Percentiles rank a stretch among this genome's conserved stretches.
phyloP scores from a whole-genome alignment of 2,113 vertebrate species.

The Channa argus region DNA sequence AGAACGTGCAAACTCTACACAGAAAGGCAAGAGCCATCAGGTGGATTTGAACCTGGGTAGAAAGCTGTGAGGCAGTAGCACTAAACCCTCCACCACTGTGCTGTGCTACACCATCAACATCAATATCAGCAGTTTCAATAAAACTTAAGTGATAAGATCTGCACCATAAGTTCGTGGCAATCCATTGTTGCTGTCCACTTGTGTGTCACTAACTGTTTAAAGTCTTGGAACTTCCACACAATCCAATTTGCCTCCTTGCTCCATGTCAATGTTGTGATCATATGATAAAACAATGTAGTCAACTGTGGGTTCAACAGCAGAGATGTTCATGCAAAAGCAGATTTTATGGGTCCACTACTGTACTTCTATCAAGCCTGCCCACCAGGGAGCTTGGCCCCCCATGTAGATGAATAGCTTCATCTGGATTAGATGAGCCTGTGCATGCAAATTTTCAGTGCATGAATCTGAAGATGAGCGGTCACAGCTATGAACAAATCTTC shows the following conservation, averaged over 20 bases:
- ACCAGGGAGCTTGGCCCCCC: neutral
- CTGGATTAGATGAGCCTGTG: conserved; percentile 39
- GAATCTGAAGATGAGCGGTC: conserved; percentile 51
- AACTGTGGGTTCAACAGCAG: neutral
- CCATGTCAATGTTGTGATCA: neutral
- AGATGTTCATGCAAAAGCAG: conserved; percentile 1
- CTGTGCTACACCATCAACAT: no score
- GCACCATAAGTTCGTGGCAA: no score
- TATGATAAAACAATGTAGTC: neutral
- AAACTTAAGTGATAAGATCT: no score
- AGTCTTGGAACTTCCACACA: neutral
- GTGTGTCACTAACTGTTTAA: no score
- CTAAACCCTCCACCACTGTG: no score
- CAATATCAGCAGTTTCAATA: no score
- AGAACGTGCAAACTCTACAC: no score
- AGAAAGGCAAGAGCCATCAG: no score
- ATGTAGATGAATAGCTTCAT: conserved; percentile 31
- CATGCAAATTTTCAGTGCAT: conserved; percentile 56
- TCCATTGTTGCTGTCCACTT: no score
- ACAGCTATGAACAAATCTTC: conserved; percentile 1
- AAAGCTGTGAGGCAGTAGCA: no score
- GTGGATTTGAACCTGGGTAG: no score
- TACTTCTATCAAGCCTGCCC: neutral
- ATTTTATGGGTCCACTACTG: neutral
- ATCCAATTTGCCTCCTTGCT: neutral